Percentiles rank a stretch among this genome's conserved stretches.
Evolutionary conservation across 2,888 invertebrate genomes (phyloP).

Genomic region (Boloria euphrosyne): DNA sequence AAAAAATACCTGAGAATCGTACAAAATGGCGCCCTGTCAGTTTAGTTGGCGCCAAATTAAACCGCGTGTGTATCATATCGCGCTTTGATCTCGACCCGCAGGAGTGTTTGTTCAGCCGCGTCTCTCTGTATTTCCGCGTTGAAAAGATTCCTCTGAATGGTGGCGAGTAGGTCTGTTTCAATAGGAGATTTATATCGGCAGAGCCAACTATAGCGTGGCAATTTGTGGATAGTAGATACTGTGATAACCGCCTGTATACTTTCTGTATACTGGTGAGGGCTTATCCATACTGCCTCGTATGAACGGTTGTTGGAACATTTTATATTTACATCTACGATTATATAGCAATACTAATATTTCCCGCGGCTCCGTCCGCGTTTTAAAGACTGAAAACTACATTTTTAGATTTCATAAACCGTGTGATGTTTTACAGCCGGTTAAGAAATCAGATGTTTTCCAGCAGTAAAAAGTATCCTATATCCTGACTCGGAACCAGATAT

Average conservation of each 20-base stretch:
- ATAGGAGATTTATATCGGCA: slow-evolving; percentile 77
- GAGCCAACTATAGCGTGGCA: slow-evolving; percentile 72
- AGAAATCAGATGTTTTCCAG: too few species aligned
- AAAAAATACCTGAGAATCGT: slow-evolving; percentile 55
- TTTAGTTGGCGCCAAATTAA: slow-evolving; percentile 77
- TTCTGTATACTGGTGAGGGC: slow-evolving; percentile 7
- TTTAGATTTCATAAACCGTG: too few species aligned
- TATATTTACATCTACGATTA: too few species aligned
- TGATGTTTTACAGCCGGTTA: too few species aligned
- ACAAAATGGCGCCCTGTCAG: slow-evolving; percentile 73
- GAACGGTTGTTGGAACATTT: not conserved
- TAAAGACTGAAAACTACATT: too few species aligned
- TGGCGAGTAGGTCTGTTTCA: slow-evolving; percentile 50
- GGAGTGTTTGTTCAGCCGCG: slow-evolving; percentile 67
- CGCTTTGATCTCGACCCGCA: slow-evolving; percentile 73
- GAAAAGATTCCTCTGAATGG: slow-evolving; percentile 70
- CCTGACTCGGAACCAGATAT: too few species aligned
- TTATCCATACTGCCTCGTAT: slow-evolving; percentile 1
- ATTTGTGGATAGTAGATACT: slow-evolving; percentile 76
- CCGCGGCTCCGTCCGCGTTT: too few species aligned
- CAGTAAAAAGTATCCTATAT: too few species aligned
- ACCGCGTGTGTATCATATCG: slow-evolving; percentile 74
- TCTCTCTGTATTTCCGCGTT: slow-evolving; percentile 72
- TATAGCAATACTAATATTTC: too few species aligned
- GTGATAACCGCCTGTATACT: slow-evolving; percentile 53